Evolutionary conservation across 2,888 invertebrate species (phyloP).

Genomic region (Eristalinus aeneus): DNA sequence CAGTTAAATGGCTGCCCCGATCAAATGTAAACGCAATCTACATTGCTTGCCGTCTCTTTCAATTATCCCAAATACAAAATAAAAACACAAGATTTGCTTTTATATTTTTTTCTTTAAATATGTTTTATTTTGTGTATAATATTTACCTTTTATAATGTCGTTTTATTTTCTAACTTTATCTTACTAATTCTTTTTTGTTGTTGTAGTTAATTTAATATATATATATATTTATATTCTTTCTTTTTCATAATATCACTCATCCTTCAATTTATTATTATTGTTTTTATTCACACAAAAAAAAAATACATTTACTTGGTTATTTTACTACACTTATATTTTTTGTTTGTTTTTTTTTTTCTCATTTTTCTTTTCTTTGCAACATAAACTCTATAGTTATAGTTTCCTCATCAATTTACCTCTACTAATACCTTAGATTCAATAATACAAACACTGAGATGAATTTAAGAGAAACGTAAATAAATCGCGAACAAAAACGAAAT

Average conservation of each 20-base stretch:
- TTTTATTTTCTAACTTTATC: slow-evolving; percentile 66
- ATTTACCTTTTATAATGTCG: slow-evolving; percentile 68
- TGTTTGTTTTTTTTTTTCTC: slow-evolving; percentile 12
- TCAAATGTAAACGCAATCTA: too few species aligned
- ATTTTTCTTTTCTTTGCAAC: slow-evolving; percentile 39
- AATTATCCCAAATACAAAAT: background rate
- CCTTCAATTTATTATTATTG: slow-evolving; percentile 68
- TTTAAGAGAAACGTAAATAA: slow-evolving; percentile 39
- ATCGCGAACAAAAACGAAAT: slow-evolving; percentile 7
- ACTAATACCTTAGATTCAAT: slow-evolving; percentile 59
- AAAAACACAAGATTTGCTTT: background rate
- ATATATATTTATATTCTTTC: slow-evolving; percentile 52
- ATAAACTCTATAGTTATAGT: slow-evolving; percentile 58
- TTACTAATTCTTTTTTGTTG: slow-evolving; percentile 59
- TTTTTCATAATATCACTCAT: slow-evolving; percentile 70
- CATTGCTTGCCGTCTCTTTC: too few species aligned
- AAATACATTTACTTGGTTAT: slow-evolving; percentile 55
- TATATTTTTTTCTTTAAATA: slow-evolving; percentile 50
- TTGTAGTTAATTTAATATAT: slow-evolving; percentile 57
- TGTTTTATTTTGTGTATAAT: slow-evolving; percentile 71
- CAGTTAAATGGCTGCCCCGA: too few species aligned
- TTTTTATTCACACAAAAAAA: slow-evolving; percentile 70
- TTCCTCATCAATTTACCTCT: slow-evolving; percentile 44
- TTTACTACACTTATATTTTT: slow-evolving; percentile 57
- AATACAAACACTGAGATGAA: slow-evolving; percentile 68